Base-by-base conservation (phyloP, 1,140 invertebrate species). In the Anagrus nilaparvatae region DNA sequence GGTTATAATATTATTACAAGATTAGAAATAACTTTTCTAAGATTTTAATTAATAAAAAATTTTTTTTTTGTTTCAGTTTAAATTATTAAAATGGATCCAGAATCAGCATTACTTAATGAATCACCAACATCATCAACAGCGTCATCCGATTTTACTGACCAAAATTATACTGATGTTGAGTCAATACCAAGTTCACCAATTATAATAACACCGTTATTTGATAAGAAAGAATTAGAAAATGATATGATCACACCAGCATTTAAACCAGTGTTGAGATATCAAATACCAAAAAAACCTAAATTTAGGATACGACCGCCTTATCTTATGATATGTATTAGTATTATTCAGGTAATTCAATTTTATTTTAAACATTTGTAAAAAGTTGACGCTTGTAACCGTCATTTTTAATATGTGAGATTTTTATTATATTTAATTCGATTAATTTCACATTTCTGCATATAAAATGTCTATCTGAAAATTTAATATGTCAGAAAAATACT, bases 261-360 rank as follows among this genome's bases (percentile, higher is more conserved):
- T n/a, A n/a, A n/a, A n/a, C n/a, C n/a, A 14, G 30, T 27, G 0
- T 3, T 20, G 3, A 27, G 21, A 1, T 55, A 48, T 40, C 53
- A 59, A 2, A 55, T 45, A 8, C 42, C 42, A 17, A 55, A 53
- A 44, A 66, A 66, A 47, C 58, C 61, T 9, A 63, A 59, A 48
- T 61, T 67, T 44, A 56, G 60, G 42, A 66, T 67, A 61, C 56
- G 60, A 59, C 61, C 63, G 52, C 65, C 65, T 20, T 67, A 66
- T 49, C 59, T 67, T 14, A 67, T 67, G 65, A 67, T 67, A 24
- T 67, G 57, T 44, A 62, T 67, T 46, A 67, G 65, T 36, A 62
- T 66, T 21, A 55, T 67, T 32, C 63, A 67, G 55, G 65, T 65
- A 32, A 46, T 46, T 45, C n/a, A n/a, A n/a, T n/a, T n/a, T n/a